Percentiles rank a stretch among this genome's conserved stretches.
These are phyloP conservation scores for Chromobotia macracanthus DNA, from an alignment of 2,797 vertebrate genomes.

Conservation along the genomic window DNA sequence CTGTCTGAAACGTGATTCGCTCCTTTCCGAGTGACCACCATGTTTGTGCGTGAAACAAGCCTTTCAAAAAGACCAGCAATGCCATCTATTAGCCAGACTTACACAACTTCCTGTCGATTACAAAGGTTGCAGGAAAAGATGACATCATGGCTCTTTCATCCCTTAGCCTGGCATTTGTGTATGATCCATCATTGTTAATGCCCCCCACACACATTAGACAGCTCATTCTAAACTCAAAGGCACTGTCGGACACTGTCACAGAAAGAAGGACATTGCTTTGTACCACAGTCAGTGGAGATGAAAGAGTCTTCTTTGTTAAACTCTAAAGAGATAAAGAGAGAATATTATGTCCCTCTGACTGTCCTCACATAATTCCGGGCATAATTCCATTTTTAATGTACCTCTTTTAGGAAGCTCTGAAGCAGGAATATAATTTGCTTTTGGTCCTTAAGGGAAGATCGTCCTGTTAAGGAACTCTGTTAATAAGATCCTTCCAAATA, in stretches of 20 bases:
- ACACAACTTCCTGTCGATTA: conserved; percentile 6
- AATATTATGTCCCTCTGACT: conserved; percentile 15
- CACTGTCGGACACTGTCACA: background rate
- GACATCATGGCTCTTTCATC: conserved; percentile 12
- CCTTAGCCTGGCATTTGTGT: background rate
- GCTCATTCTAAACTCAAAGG: conserved; percentile 10
- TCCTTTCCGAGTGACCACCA: conserved; percentile 40
- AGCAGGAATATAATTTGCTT: conserved; percentile 29
- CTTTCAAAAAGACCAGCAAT: conserved; percentile 8
- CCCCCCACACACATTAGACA: background rate
- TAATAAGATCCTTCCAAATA: conserved; percentile 32
- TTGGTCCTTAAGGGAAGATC: conserved; percentile 9
- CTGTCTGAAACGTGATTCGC: conserved; percentile 17
- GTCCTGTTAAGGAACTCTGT: conserved; percentile 16
- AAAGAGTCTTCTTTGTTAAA: conserved; percentile 26
- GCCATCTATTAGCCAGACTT: background rate
- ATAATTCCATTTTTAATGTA: conserved; percentile 4
- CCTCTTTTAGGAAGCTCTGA: conserved; percentile 3
- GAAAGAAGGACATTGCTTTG: conserved; percentile 8
- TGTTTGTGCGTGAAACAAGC: conserved; percentile 57
- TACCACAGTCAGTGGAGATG: conserved; percentile 9
- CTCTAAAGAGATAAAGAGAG: background rate
- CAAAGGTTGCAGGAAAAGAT: conserved; percentile 12
- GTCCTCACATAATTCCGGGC: conserved; percentile 12
- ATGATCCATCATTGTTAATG: conserved; percentile 13